Base-by-base conservation (phyloP, 2,797 vertebrate genomes). In the Melanotaenia boesemani region DNA sequence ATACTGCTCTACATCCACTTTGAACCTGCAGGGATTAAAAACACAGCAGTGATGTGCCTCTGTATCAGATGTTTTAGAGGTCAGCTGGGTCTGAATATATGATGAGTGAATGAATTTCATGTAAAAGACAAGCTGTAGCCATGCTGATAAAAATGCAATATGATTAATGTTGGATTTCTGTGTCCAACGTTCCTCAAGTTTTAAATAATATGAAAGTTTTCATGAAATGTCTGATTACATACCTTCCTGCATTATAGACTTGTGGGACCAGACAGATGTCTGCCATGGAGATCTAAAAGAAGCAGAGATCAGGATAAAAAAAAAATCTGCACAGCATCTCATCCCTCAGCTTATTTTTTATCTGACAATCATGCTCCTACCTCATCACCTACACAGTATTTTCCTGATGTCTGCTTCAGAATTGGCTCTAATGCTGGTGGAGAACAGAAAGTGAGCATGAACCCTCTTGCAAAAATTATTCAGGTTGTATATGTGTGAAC, bases 181-280 rank as follows among this genome's bases (percentile, higher is more conserved):
- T 37, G 36, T 37, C 9, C 36, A 37, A 41, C 13, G 12, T 15
- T 10, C 8, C 15, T 18, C 15, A 44, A 44, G 41, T 44, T 44
- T 16, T 5, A 44, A 44, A 44, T 8, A 6, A 44, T 4, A 13
- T 39, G 1, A 48, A 48, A n/a, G 6, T 48, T 20, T 48, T 48
- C 46, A 48, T 65, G 32, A 67, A 63, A 24, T 18, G 2, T 55
- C 6, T 46, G 30, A 24, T 41, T 26, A 52, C 67, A 39, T 94
- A 98, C 98, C 98, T 97, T 64, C 97, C 95, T 76, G 98, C 97
- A 67, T 99, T 99, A 89, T 91, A 95, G 88, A 98, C 97, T 82
- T 99, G 98, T 70, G 98, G 98, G 7, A 92, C 97, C 86, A 99
- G 94, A 91, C 98, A 99, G 65, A 98, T 89, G 81, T 99, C 98